Evolutionary conservation across 1,140 invertebrate species (phyloP).

Genomic region (Rhyacophila brunnea): DNA sequence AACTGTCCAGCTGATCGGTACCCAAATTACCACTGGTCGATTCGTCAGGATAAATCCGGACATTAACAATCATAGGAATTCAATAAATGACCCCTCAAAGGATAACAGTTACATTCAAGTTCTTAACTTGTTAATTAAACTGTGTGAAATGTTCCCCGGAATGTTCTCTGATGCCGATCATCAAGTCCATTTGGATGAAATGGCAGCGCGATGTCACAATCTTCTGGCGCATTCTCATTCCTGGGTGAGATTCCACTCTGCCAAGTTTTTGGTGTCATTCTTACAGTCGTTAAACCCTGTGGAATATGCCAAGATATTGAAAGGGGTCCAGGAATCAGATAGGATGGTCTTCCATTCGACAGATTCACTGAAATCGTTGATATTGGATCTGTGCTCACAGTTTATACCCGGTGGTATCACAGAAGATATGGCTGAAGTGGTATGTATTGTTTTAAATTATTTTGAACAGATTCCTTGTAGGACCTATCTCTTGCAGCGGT

Average conservation of each 20-base stretch:
- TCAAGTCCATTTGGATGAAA: constrained; percentile 50
- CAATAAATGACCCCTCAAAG: constrained; percentile 50
- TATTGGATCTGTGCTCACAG: constrained; percentile 72
- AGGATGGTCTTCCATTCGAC: constrained; percentile 61
- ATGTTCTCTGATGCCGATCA: constrained; percentile 48
- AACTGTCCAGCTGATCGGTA: constrained; percentile 44
- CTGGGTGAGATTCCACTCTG: constrained; percentile 71
- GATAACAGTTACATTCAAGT: constrained; percentile 59
- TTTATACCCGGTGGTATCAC: constrained; percentile 60
- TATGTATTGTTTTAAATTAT: too few species aligned
- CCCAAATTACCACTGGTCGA: constrained; percentile 36
- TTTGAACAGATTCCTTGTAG: too few species aligned
- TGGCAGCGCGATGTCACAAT: constrained; percentile 73
- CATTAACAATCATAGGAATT: constrained; percentile 31
- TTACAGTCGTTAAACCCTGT: constrained; percentile 62
- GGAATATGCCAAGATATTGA: constrained; percentile 55
- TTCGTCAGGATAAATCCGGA: constrained; percentile 46
- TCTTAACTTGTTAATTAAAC: constrained; percentile 54
- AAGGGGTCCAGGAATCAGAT: constrained; percentile 46
- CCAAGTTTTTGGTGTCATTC: constrained; percentile 72
- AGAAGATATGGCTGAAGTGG: constrained; percentile 64
- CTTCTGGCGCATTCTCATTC: constrained; percentile 61
- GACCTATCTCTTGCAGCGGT: too few species aligned
- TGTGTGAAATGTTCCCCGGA: constrained; percentile 50
- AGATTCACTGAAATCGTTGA: constrained; percentile 62